phyloP scores from a whole-genome alignment of 2,113 vertebrate genomes.

The Anarrhichthys ocellatus region DNA sequence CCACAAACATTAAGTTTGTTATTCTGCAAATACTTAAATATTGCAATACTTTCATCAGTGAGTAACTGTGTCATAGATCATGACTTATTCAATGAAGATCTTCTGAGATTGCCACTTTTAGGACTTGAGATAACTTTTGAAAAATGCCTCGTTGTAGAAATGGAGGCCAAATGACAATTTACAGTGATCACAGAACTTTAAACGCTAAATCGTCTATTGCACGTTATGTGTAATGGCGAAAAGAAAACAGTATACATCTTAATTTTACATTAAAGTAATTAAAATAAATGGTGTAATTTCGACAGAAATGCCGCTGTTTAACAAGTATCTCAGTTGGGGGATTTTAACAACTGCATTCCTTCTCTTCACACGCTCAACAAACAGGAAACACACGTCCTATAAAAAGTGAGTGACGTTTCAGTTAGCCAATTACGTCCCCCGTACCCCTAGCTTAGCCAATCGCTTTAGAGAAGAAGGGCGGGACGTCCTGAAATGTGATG shows the following conservation, averaged over 20 bases:
- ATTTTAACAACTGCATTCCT: conserved; percentile 67
- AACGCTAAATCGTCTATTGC: background rate
- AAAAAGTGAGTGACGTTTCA: conserved; percentile 70
- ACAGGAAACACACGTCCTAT: conserved; percentile 86
- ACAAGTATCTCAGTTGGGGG: conserved; percentile 1
- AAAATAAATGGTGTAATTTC: background rate
- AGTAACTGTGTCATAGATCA: no score
- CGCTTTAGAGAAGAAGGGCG: conserved; percentile 84
- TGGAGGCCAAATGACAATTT: background rate
- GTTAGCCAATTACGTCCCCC: conserved; percentile 66
- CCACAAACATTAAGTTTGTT: no score
- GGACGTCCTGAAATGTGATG: conserved; percentile 89
- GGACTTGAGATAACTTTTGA: background rate
- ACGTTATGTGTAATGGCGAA: background rate
- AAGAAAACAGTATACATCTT: background rate
- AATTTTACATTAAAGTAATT: accelerated
- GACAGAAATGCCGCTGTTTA: background rate
- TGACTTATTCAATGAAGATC: background rate
- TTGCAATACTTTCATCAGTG: no score
- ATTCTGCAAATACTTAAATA: no score
- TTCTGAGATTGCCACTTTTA: background rate
- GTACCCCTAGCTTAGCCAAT: conserved; percentile 78
- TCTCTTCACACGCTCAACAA: conserved; percentile 72
- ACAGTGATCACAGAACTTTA: background rate
- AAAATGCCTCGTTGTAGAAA: conserved; percentile 6